Percentiles rank a stretch among this genome's conserved stretches.
Conservation (phyloP, 2,113 vertebrate species). For the Neodon shergylaensis region DNA sequence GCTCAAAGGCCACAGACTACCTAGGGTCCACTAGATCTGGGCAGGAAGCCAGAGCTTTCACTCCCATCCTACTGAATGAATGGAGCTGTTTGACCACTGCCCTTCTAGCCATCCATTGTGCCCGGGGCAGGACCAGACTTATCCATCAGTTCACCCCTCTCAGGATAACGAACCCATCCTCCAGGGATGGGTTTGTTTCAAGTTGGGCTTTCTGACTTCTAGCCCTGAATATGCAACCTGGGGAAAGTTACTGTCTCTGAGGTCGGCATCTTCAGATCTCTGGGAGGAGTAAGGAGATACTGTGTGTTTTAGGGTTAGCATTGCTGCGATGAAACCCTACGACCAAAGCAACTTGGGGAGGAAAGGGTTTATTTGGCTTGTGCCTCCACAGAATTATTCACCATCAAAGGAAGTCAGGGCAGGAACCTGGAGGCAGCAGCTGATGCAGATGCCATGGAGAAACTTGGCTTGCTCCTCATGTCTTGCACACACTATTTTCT, state of each 20-base stretch:
- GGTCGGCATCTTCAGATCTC: neutral
- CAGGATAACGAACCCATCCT: neutral
- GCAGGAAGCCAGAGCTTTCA: neutral
- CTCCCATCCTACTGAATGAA: neutral
- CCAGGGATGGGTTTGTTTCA: neutral
- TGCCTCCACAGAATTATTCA: neutral
- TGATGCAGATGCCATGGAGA: neutral
- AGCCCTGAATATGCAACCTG: neutral
- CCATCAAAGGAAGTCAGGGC: neutral
- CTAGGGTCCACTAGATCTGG: neutral
- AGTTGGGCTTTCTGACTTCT: neutral
- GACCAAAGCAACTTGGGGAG: neutral
- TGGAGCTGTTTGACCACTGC: neutral
- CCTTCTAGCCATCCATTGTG: neutral
- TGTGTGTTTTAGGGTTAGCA: neutral
- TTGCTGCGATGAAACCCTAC: neutral
- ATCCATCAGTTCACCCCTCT: neutral
- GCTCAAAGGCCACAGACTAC: neutral
- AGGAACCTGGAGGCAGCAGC: neutral
- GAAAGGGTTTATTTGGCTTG: neutral
- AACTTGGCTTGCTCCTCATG: neutral
- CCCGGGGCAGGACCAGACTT: too few species aligned
- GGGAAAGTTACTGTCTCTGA: neutral
- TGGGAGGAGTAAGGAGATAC: neutral
- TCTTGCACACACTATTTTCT: neutral